Conservation (phyloP, 2,888 invertebrate genomes). For the Dendrolimus pini region DNA sequence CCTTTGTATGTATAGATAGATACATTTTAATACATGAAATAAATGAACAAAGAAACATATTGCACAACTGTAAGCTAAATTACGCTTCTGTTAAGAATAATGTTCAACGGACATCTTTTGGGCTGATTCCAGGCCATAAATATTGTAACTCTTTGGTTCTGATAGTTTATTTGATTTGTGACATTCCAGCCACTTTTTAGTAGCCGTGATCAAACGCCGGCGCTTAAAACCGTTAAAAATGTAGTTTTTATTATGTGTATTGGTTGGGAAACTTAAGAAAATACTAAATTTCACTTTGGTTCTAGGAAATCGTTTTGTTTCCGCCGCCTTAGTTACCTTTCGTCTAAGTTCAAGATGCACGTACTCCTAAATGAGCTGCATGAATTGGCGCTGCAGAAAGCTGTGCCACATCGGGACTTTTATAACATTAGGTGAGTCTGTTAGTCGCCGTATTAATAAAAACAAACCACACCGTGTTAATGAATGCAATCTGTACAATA, state of each 20-base stretch:
- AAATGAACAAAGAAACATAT: neutral
- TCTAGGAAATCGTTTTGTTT: constrained; percentile 95
- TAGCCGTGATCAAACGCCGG: too few species aligned
- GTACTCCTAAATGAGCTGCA: constrained; percentile 94
- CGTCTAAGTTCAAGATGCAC: constrained; percentile 96
- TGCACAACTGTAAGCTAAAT: neutral
- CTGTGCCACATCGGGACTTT: constrained; percentile 97
- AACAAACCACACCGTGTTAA: too few species aligned
- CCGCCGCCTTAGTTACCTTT: constrained; percentile 93
- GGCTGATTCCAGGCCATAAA: too few species aligned
- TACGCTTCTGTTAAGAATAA: neutral
- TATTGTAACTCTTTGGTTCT: too few species aligned
- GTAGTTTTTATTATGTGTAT: neutral
- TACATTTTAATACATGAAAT: neutral
- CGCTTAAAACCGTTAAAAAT: too few species aligned
- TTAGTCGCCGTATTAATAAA: too few species aligned
- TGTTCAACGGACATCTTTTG: neutral
- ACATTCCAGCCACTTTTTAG: too few species aligned
- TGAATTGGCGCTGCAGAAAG: constrained; percentile 95
- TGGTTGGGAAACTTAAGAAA: too few species aligned
- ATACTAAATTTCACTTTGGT: constrained; percentile 6
- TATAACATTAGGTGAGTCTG: constrained; percentile 90
- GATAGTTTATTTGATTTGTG: too few species aligned
- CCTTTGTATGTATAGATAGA: constrained; percentile 79
- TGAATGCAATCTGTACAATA: too few species aligned